Conservation (phyloP, 2,888 invertebrate genomes). For the Acleris sparsana region DNA sequence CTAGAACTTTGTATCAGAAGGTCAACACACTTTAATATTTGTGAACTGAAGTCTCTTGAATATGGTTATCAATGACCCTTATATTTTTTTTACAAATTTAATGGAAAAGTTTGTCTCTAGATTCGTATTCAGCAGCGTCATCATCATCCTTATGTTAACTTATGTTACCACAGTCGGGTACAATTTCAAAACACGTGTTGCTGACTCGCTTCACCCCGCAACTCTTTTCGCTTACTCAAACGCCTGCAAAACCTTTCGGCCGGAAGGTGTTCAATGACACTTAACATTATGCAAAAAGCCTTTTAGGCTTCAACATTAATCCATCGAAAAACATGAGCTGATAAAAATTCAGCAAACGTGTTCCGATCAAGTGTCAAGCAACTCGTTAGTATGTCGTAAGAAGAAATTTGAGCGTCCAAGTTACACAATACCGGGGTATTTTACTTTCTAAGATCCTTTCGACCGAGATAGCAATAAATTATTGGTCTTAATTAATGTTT, state of each 20-base stretch:
- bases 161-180: too few relatives aligned
- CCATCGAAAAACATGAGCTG: slow-evolving; percentile 22
- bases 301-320: slow-evolving; percentile 20
- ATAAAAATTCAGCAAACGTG: slow-evolving; percentile 26
- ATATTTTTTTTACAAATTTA: too few relatives aligned
- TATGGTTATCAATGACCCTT: too few relatives aligned
- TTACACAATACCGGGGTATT: slow-evolving; percentile 22
- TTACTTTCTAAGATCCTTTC: slow-evolving; percentile 12
- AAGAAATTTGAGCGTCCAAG: slow-evolving; percentile 21
- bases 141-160: too few relatives aligned
- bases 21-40: too few relatives aligned
- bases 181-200: too few relatives aligned
- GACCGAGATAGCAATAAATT: slow-evolving; percentile 13
- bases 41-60: too few relatives aligned
- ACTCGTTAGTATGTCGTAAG: slow-evolving; percentile 25
- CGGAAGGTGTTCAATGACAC: slow-evolving; percentile 22
- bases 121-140: too few relatives aligned
- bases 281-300: slow-evolving; percentile 31
- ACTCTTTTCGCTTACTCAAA: background rate
- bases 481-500: slow-evolving; percentile 23
- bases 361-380: slow-evolving; percentile 17
- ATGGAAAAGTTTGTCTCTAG: too few relatives aligned
- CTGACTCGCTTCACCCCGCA: too few relatives aligned
- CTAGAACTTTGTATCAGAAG: too few relatives aligned
- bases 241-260: slow-evolving; percentile 7